Evolutionary conservation across 2,797 vertebrate species (phyloP).

Genomic region (Thamnophis elegans): DNA sequence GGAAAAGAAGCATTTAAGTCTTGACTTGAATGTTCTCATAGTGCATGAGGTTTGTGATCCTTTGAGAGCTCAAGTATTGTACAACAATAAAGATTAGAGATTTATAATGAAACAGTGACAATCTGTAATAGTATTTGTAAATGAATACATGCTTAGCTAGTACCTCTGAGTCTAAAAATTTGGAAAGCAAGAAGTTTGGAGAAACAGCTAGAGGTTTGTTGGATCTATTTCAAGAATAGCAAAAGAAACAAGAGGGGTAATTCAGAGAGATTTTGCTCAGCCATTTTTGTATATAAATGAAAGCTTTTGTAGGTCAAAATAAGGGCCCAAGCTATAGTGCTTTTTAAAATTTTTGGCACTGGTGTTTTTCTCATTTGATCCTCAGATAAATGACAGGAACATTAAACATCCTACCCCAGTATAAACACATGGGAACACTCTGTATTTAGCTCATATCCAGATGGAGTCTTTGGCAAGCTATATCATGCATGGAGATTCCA

Average conservation of each 20-base stretch:
- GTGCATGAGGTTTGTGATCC: neutral
- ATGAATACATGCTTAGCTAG: neutral
- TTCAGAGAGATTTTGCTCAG: constrained; percentile 16
- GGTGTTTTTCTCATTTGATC: constrained; percentile 45
- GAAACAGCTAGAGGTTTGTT: neutral
- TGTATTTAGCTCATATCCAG: constrained; percentile 73
- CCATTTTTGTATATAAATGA: constrained; percentile 44
- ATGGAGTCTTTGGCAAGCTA: constrained; percentile 75
- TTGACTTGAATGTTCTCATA: neutral
- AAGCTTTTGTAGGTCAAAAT: constrained; percentile 19
- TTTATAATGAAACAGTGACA: neutral
- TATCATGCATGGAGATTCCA: constrained; percentile 71
- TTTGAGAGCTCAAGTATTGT: neutral
- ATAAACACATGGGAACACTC: constrained; percentile 80
- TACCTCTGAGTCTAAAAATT: neutral
- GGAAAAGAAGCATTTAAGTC: neutral
- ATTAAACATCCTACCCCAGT: constrained; percentile 74
- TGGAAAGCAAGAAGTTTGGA: neutral
- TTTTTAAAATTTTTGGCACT: constrained; percentile 24
- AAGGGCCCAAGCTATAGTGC: constrained; percentile 30
- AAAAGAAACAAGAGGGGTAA: constrained; percentile 23
- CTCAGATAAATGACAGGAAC: constrained; percentile 63
- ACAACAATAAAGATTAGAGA: neutral
- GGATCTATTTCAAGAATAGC: constrained; percentile 24
- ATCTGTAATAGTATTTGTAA: neutral